Conservation (phyloP, 2,797 vertebrate genomes). For the Diglossa cyanea region DNA sequence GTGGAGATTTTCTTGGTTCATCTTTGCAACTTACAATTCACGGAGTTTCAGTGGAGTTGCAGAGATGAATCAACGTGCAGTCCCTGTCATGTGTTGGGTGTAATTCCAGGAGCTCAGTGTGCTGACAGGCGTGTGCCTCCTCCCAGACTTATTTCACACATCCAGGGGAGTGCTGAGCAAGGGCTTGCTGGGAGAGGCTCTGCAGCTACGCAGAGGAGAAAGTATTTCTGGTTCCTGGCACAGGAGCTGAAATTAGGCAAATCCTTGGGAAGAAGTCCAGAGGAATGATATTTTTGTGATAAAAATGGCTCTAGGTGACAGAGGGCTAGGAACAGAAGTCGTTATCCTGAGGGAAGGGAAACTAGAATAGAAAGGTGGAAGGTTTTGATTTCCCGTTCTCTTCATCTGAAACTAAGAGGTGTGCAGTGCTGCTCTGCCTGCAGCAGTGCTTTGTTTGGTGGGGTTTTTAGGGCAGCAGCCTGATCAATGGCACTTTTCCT, state of each 20-base stretch:
- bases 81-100: neutral
- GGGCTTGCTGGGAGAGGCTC: neutral
- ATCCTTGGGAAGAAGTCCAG: neutral
- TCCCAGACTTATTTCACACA: neutral
- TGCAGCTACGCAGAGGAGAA: neutral
- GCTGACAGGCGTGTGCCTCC: neutral
- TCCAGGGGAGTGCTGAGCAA: neutral
- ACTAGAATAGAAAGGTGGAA: neutral
- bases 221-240: slow-evolving; percentile 23
- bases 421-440: neutral
- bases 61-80: neutral
- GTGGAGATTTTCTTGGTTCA: neutral
- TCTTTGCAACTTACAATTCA: neutral
- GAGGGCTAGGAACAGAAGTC: neutral
- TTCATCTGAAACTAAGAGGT: neutral
- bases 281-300: neutral
- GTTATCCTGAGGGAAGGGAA: neutral
- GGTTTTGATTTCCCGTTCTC: neutral
- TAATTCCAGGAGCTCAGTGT: neutral
- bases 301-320: neutral
- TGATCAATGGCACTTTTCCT: neutral
- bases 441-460: neutral
- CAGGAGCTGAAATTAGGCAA: slow-evolving; percentile 22
- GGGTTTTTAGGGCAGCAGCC: neutral
- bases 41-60: neutral